These are phyloP conservation scores for Australoheros facetus DNA, from an alignment of 2,797 vertebrate genomes.

Conservation along the genomic window DNA sequence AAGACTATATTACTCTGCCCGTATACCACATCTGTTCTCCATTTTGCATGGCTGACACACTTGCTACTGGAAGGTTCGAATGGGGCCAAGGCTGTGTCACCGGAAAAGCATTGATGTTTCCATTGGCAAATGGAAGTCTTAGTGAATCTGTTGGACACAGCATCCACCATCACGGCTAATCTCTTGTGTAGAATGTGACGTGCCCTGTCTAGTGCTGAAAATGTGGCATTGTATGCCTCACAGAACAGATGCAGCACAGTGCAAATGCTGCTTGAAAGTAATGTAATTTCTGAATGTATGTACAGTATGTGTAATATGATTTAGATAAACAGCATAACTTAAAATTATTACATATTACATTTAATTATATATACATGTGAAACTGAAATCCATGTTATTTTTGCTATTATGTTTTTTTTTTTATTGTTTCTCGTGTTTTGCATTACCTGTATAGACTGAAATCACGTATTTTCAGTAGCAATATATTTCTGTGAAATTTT, in stretches of 20 bases:
- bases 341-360: neutral
- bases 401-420: neutral
- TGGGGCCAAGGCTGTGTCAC: slow-evolving; percentile 61
- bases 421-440: neutral
- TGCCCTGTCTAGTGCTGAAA: neutral
- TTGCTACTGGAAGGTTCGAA: slow-evolving; percentile 58
- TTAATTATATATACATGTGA: neutral
- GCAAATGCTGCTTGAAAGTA: neutral
- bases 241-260: neutral
- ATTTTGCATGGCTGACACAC: slow-evolving; percentile 70
- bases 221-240: neutral
- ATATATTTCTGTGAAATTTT: neutral
- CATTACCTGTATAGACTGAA: neutral
- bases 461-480: neutral
- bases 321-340: neutral
- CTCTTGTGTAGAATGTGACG: slow-evolving; percentile 22
- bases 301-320: neutral
- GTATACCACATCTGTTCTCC: slow-evolving; percentile 79
- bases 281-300: neutral
- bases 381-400: neutral
- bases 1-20: slow-evolving; percentile 80
- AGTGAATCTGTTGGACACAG: slow-evolving; percentile 47
- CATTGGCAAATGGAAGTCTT: slow-evolving; percentile 39
- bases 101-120: slow-evolving; percentile 56
- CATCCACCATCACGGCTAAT: slow-evolving; percentile 43